Evolutionary conservation across 2,797 vertebrate species (phyloP), one percentile per base, ranked within the genome.

Genomic region (Crocidura indochinensis): DNA sequence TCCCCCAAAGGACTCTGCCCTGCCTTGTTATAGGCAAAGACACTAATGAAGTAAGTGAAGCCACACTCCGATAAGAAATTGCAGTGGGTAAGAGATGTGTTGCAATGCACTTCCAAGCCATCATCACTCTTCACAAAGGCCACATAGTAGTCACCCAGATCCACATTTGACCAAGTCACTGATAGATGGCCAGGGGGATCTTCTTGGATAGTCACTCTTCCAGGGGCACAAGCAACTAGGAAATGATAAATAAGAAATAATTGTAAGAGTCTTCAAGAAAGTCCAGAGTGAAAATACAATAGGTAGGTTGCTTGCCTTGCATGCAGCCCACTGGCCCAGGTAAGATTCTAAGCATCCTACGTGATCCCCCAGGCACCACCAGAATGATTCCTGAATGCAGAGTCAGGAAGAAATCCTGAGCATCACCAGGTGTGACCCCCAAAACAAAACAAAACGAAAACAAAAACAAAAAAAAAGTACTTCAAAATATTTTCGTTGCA

Each of bases 171-270:
- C 99, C 99, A 99, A 0, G 95, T 98, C 83, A 99, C 97, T 0
- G 98, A 98, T 96, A 99, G 98, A 95, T 96, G 98, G 15, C 98
- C 98, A 12, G 97, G 96, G 44, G 96, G 71, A 0, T 97, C 89
- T 95, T 99, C 98, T 91, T 91, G 95, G 71, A 98, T 89, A 10
- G 64, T 96, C 95, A 99, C 91, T 79, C 97, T 97, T 94, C 97
- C 95, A 1, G 98, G 99, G 82, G 98, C 98, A 96, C 99, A 99
- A 38, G 99, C 99, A 95, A 98, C 99, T 99, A 97, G 82, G 22
- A 74, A 87, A 97, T 26, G 67, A 65, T 0, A 2, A 76, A 95
- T 93, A 62, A 93, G 14, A 92, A 6, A 19, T 46, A 65, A 0
- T 3, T 47, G 2, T 85, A 15, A 95, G 92, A 80, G 51, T 29